These are phyloP conservation scores for Sternotherus odoratus DNA, from an alignment of 2,797 vertebrate species.

Conservation along the genomic window DNA sequence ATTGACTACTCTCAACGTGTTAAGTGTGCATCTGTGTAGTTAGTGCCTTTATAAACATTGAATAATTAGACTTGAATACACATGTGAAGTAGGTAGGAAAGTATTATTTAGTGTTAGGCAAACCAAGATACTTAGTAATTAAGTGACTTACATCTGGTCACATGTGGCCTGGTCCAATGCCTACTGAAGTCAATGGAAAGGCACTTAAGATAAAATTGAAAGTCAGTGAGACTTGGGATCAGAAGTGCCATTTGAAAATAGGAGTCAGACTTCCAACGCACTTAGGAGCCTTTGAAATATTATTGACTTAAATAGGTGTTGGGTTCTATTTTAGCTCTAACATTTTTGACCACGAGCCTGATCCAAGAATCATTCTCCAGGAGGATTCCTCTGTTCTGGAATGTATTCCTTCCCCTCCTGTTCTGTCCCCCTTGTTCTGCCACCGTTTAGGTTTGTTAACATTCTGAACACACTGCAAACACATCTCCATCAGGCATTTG, in stretches of 20 bases:
- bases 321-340: too few species aligned
- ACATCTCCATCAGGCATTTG: rapidly evolving
- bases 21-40: background rate
- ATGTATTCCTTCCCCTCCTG: background rate
- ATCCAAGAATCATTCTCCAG: background rate
- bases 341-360: too few species aligned
- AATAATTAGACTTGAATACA: background rate
- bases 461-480: background rate
- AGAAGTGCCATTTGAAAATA: background rate
- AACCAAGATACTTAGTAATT: background rate
- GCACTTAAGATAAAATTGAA: background rate
- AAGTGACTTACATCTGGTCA: background rate
- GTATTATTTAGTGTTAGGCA: background rate
- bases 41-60: background rate
- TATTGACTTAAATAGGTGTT: background rate
- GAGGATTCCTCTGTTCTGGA: background rate
- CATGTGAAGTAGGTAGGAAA: background rate
- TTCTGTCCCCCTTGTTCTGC: background rate
- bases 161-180: background rate
- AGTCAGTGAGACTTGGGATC: background rate
- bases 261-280: background rate
- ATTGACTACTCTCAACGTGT: background rate
- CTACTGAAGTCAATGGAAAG: rapidly evolving
- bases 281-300: background rate
- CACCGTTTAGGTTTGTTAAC: background rate